Evolutionary conservation across 23 tunicate genomes (phyloP).

Genomic region (Diplosoma virens): DNA sequence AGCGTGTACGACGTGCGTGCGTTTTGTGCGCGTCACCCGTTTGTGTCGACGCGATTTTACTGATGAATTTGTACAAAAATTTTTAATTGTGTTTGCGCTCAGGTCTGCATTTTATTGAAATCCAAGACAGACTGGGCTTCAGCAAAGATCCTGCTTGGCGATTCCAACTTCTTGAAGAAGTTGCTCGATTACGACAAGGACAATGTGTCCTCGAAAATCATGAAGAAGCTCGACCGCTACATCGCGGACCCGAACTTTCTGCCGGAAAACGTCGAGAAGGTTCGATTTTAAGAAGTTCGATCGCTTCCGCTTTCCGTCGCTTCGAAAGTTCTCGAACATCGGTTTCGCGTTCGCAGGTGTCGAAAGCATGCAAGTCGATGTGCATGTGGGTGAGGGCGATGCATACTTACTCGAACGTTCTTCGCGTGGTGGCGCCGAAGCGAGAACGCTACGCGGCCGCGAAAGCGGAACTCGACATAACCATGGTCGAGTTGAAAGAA

Average conservation of each 20-base stretch:
- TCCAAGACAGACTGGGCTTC: slow-evolving; percentile 82
- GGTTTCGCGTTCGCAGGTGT: slow-evolving; percentile 39
- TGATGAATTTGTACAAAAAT: neutral
- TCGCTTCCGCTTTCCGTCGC: too few species aligned
- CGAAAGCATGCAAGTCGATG: slow-evolving; percentile 90
- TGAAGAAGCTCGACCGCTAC: slow-evolving; percentile 75
- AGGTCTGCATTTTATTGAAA: slow-evolving; percentile 71
- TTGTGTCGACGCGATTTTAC: neutral
- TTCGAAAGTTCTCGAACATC: too few species aligned
- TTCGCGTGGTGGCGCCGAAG: slow-evolving; percentile 83
- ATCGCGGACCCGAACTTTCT: slow-evolving; percentile 75
- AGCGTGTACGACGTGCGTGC: too few species aligned
- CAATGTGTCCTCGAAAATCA: slow-evolving; percentile 51
- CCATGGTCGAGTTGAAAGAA: slow-evolving; percentile 68
- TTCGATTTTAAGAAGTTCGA: too few species aligned
- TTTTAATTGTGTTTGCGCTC: neutral
- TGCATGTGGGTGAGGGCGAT: slow-evolving; percentile 98
- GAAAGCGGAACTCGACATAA: slow-evolving; percentile 72
- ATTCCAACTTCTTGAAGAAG: slow-evolving; percentile 71
- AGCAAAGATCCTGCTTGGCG: slow-evolving; percentile 71
- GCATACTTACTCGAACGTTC: slow-evolving; percentile 87
- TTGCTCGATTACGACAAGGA: slow-evolving; percentile 83
- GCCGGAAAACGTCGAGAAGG: slow-evolving; percentile 90
- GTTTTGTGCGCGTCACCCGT: too few species aligned
- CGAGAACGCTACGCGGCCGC: slow-evolving; percentile 63